Evolutionary conservation across 2,113 vertebrate species (phyloP).

Genomic region (Boleophthalmus pectinirostris): DNA sequence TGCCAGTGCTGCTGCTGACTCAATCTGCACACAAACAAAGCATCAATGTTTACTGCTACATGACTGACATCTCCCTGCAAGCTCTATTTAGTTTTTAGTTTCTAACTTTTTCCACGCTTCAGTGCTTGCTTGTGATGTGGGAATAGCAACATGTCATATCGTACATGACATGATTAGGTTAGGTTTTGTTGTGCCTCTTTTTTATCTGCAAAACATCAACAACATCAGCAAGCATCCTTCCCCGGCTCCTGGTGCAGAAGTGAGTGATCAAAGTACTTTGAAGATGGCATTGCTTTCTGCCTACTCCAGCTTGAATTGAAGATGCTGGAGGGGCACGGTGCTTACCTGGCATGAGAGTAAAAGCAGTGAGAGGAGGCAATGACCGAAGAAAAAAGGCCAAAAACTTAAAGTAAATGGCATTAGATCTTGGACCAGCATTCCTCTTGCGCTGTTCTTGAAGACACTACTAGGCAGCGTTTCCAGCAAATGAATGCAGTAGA

Average conservation of each 20-base stretch:
- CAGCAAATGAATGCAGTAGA: slow-evolving; percentile 62
- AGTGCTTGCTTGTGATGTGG: not conserved
- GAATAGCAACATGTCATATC: not conserved
- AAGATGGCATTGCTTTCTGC: not conserved
- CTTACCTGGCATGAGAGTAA: slow-evolving; percentile 80
- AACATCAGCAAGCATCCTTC: not conserved
- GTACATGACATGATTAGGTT: not conserved
- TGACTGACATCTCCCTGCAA: slow-evolving; percentile 40
- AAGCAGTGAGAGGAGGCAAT: slow-evolving; percentile 76
- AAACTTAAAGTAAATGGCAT: slow-evolving; percentile 77
- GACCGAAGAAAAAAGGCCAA: slow-evolving; percentile 77
- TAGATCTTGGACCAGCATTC: slow-evolving; percentile 78
- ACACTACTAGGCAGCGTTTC: slow-evolving; percentile 69
- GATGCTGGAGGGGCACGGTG: slow-evolving; percentile 12
- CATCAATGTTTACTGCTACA: slow-evolving; percentile 22
- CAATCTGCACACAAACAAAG: slow-evolving; percentile 24
- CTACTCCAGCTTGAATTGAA: slow-evolving; percentile 7
- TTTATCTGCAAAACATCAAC: not conserved
- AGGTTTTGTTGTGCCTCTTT: not conserved
- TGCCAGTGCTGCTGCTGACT: slow-evolving; percentile 29
- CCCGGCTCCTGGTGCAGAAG: not conserved
- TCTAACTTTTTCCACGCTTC: not conserved
- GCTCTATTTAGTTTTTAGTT: slow-evolving; percentile 13
- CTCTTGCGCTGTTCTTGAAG: slow-evolving; percentile 73
- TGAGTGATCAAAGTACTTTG: not conserved